Evolutionary conservation across 2,797 vertebrate genomes (phyloP), one percentile per base, ranked within the genome.

Genomic region (Lutjanus argentimaculatus): DNA sequence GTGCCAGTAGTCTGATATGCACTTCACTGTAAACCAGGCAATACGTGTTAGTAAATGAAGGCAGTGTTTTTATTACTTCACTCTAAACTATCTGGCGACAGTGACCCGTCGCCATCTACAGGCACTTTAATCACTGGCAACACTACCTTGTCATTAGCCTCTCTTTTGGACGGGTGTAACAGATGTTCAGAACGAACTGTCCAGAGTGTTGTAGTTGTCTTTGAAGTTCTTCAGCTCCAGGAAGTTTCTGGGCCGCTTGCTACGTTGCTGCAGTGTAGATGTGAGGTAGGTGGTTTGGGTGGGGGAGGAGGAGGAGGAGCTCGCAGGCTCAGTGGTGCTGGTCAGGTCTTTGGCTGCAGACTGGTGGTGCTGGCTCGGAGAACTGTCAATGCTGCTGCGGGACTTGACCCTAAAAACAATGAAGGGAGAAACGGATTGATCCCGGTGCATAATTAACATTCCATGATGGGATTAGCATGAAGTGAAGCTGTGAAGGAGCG

Each of bases 211-310:
- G 90, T 99, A 99, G 92, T 99, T 99, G 94, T 99, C 98, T 90
- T 99, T 99, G 84, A 99, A 99, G 93, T 96, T 99, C 93, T 99
- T 99, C 76, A 99, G 94, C 92, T 99, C 98, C 75, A 99, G 94
- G 87, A 99, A 98, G 92, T 98, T 96, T 85, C 99, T 97, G 91
- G 98, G 95, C 75, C 97, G 96, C 93, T 98, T 99, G 94, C 96
- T 99, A 92, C 97, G 97, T 93, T 98, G 97, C 90, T 92, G 97
- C 67, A 96, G 95, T 53, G 97, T 94, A 8, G 97, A 97, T 55
- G 86, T 89, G 89, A 99, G 96, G 94, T 98, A 98, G 71, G 97
- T 97, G 89, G 97, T 97, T 84, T 98, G 97, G 91, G 97, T 97
- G 84, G 97, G 97, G 56, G 97, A 96, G 51, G 93, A 95, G n/a